Conservation (phyloP, 2,113 vertebrate genomes). For the Rynchops niger region DNA sequence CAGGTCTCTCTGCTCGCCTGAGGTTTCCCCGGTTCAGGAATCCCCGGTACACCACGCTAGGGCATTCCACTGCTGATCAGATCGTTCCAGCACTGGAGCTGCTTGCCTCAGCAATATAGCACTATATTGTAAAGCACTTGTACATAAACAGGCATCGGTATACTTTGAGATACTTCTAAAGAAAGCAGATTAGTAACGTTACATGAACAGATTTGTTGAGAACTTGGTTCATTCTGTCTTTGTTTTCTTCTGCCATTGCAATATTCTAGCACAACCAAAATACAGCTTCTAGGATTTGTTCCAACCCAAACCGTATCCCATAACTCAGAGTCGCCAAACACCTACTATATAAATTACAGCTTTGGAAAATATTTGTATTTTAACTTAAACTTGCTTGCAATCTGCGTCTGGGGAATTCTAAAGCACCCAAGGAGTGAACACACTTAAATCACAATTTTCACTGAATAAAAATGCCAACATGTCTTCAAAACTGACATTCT, state of each 20-base stretch:
- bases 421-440: not conserved
- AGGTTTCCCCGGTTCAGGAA: not conserved
- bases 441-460: not conserved
- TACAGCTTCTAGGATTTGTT: not conserved
- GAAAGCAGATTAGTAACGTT: not conserved
- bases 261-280: not conserved
- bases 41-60: rapidly evolving
- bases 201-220: not conserved
- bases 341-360: not conserved
- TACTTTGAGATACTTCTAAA: not conserved
- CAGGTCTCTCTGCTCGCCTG: rapidly evolving
- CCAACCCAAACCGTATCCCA: not conserved
- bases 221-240: not conserved
- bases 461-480: not conserved
- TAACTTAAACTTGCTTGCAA: not conserved
- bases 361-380: slow-evolving; percentile 35
- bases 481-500: not conserved
- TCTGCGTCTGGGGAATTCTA: not conserved
- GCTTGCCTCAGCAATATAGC: not conserved
- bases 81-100: rapidly evolving
- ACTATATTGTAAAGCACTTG: not conserved
- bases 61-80: rapidly evolving
- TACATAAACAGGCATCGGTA: not conserved
- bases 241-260: not conserved
- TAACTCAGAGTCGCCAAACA: not conserved